Evolutionary conservation across 2,888 invertebrate species (phyloP).

Genomic region (Frankliniella fusca): DNA sequence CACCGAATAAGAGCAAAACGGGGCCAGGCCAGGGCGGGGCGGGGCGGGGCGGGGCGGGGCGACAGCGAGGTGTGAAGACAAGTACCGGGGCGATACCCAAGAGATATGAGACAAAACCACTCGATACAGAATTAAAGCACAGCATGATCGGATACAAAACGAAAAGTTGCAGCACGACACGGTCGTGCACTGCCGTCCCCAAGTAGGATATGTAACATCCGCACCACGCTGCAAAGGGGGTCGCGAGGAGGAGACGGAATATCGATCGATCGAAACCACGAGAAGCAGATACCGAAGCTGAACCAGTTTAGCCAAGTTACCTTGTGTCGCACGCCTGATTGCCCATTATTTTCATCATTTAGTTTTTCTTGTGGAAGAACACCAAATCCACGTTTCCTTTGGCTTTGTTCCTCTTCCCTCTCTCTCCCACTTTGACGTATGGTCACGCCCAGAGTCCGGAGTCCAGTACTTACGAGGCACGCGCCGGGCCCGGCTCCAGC

Average conservation of each 20-base stretch:
- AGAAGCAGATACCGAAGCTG: no score
- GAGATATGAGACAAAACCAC: constrained; percentile 24
- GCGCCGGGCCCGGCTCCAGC: not conserved
- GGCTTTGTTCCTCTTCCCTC: not conserved
- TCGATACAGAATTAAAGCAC: constrained; percentile 13
- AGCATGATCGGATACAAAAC: constrained; percentile 12
- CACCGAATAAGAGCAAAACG: not conserved
- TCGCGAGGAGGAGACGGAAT: no score
- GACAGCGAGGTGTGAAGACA: constrained; percentile 17
- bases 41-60: not conserved
- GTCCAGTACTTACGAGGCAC: not conserved
- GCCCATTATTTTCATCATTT: not conserved
- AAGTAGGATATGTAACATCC: not conserved
- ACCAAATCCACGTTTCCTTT: not conserved
- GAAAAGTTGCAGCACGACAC: not conserved
- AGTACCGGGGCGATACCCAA: not conserved
- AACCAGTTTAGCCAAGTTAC: not conserved
- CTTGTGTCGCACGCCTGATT: not conserved
- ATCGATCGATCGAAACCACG: no score
- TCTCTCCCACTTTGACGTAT: not conserved
- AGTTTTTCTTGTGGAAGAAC: no score
- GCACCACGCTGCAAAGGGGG: not conserved
- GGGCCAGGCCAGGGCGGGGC: not conserved
- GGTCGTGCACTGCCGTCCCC: not conserved
- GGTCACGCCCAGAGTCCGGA: not conserved